Evolutionary conservation across 2,113 vertebrate genomes (phyloP), one percentile per base, ranked within the genome.

Genomic region (Anser brachyrhynchus): DNA sequence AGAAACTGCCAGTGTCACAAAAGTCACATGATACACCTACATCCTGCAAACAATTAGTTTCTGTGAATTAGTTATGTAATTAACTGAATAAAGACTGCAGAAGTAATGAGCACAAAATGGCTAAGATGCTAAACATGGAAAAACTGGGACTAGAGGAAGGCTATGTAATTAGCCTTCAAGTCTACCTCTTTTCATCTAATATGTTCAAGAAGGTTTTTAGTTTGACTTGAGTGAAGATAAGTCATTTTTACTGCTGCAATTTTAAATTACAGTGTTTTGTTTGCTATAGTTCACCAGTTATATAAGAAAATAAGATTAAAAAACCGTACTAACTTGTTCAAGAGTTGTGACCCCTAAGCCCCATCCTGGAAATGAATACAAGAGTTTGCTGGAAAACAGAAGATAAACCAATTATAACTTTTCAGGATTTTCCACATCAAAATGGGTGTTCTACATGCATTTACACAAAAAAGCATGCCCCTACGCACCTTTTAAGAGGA

Each of bases 291-390:
- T 26, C 18, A 90, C 9, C 33, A 58, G 19, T 43, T 69, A 69
- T 1, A 1, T 33, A 80, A 23, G 44, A 75, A 69, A 94, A 23
- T 35, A 82, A 85, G 35, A 19, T 10, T 78, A 9, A 7, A 89
- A 83, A 95, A 89, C 78, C 51, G 26, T 58, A 97, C 98, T 95
- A 91, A 99, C 99, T 97, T 99, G 99, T 79, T 98, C 97, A 91
- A 99, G 98, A 65, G 97, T 98, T 49, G 99, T 99, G 87, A 99
- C 98, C 11, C 98, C 98, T 39, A 97, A 96, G 22, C 96, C 97
- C 99, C 99, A 99, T 74, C 99, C 99, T 46, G 98, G 79, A 93
- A 99, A 99, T 0, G 98, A 98, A 96, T 98, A 99, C 3, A 99
- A 87, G 87, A 99, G 97, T 95, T 99, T 99, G 97, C 99, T 99